phyloP scores from a whole-genome alignment of 2,113 vertebrate species.

The Platysteira castanea region DNA sequence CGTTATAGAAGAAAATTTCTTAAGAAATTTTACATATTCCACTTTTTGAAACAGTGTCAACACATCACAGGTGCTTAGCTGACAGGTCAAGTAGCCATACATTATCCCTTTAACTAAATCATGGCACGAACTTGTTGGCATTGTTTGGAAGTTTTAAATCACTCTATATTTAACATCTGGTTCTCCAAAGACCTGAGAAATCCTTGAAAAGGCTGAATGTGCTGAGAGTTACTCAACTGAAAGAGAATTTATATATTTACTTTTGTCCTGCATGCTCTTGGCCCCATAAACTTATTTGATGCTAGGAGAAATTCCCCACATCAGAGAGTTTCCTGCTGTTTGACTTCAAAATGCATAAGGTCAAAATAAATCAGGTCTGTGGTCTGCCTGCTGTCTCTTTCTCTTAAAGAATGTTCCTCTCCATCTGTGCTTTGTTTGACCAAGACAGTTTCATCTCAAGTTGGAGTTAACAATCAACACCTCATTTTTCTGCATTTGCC shows the following conservation, averaged over 20 bases:
- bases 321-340: background rate
- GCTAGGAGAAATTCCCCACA: background rate
- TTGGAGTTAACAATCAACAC: background rate
- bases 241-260: background rate
- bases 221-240: background rate
- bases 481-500: background rate
- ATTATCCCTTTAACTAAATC: background rate
- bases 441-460: background rate
- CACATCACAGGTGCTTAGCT: background rate
- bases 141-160: background rate
- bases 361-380: background rate
- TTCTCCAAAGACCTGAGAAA: background rate
- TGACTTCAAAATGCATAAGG: background rate
- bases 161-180: background rate
- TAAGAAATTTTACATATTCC: background rate
- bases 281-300: background rate
- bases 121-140: background rate
- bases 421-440: background rate
- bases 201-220: background rate
- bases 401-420: background rate
- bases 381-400: background rate
- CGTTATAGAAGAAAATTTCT: background rate
- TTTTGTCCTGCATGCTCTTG: background rate
- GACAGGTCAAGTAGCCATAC: background rate
- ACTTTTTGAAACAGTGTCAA: background rate